Evolutionary conservation across 2,888 invertebrate genomes (phyloP).

Genomic region (Torymus auratus): DNA sequence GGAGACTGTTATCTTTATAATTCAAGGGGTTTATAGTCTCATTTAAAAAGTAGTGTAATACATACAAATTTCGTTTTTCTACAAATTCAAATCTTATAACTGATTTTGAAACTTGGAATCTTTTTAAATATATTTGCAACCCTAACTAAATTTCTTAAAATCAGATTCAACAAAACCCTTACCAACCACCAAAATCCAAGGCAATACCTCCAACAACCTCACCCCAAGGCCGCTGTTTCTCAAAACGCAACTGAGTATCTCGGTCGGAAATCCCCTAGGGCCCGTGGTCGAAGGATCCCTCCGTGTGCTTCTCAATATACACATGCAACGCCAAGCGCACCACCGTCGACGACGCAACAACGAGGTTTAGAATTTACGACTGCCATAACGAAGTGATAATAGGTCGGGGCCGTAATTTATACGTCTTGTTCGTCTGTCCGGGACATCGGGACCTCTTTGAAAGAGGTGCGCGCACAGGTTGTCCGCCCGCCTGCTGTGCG

Average conservation of each 20-base stretch:
- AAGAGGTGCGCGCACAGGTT: slow-evolving; percentile 68
- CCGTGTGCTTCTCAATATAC: not conserved
- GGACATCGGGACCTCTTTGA: slow-evolving; percentile 44
- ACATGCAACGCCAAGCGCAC: slow-evolving; percentile 51
- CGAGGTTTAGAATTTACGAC: slow-evolving; percentile 71
- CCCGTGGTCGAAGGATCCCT: slow-evolving; percentile 50
- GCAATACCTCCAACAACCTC: too few species aligned
- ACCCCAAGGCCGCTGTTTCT: slow-evolving; percentile 7
- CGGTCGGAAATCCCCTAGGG: slow-evolving; percentile 24
- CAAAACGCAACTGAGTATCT: not conserved
- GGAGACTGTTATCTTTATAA: too few species aligned
- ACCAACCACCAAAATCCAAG: too few species aligned
- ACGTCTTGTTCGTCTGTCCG: slow-evolving; percentile 51
- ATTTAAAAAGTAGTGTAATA: too few species aligned
- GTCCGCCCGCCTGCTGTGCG: slow-evolving; percentile 17
- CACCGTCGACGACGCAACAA: slow-evolving; percentile 61
- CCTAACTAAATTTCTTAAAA: too few species aligned
- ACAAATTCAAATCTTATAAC: too few species aligned
- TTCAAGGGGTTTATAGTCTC: too few species aligned
- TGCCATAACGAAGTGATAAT: slow-evolving; percentile 75
- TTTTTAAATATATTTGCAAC: too few species aligned
- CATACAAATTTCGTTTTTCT: too few species aligned
- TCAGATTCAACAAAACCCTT: too few species aligned
- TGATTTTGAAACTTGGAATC: too few species aligned
- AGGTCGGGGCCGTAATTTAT: slow-evolving; percentile 70